Base-by-base conservation (phyloP, 1,140 invertebrate genomes). In the Saccostrea echinata region DNA sequence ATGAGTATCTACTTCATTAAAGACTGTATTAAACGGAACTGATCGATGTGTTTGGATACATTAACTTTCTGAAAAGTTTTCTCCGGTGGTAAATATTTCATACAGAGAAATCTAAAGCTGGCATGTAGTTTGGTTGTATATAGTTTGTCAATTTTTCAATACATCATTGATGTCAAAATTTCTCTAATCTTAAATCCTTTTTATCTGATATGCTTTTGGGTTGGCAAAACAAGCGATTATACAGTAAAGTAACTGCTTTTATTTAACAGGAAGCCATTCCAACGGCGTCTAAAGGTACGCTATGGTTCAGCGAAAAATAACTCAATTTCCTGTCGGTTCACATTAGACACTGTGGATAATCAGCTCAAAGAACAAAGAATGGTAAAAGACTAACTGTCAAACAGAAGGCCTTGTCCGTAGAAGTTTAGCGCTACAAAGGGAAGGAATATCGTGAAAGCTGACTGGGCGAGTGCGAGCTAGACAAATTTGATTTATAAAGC, bases 401-500 rank as follows among this genome's bases (percentile, higher is more conserved):
- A 57, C 21, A 27, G 30, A 8, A 16, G 30, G n/a, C 21, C 52
- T 52, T 61, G 53, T 55, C 55, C 30, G 11, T 55, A 30, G 57
- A 35, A 53, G 51, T 53, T 33, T 33, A 43, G 18, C n/a, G 21
- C 18, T 83, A 61, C 83, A 84, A 84, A 57, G 53, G 83, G 18
- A 33, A 57, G 30, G 27, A 33, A 57, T 43, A 43, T 33, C 12
- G 30, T 57, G 55, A 33, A 61, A 53, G 53, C 33, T 57, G 52
- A 57, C 52, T 27, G 16, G 24, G 30, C 18, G 51, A 61, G 81
- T 21, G 83, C 83, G 18, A 35, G 52, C 12, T 53, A 61, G 81
- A 83, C 81, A 83, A 53, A 83, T 53, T 61, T 84, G 83, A 84
- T 84, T 84, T 84, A 84, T 84, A 53, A 55, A 84, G 55, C 57